Evolutionary conservation across 2,888 invertebrate species (phyloP).

Genomic region (Lithophane semibrunnea): DNA sequence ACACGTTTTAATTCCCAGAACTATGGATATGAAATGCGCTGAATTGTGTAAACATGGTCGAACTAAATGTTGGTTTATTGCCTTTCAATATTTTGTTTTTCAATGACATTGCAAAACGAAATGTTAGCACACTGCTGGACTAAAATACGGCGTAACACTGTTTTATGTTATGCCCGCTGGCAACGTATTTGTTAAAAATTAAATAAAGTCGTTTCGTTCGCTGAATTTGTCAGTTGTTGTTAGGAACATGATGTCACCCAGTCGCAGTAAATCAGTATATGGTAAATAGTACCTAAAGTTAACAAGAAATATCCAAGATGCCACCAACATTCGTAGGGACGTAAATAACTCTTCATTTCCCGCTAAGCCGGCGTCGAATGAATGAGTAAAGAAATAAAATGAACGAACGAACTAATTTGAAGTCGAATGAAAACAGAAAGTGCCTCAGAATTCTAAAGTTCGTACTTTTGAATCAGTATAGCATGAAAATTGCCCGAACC

Average conservation of each 20-base stretch:
- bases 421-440: slow-evolving; percentile 55
- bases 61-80: slow-evolving; percentile 45
- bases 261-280: slow-evolving; percentile 54
- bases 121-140: slow-evolving; percentile 20
- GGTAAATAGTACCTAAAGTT: slow-evolving; percentile 53
- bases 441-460: slow-evolving; percentile 38
- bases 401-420: slow-evolving; percentile 54
- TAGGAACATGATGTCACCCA: slow-evolving; percentile 46
- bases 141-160: slow-evolving; percentile 37
- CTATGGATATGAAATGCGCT: slow-evolving; percentile 56
- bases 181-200: slow-evolving; percentile 40
- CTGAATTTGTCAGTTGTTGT: slow-evolving; percentile 39
- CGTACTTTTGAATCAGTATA: slow-evolving; percentile 38
- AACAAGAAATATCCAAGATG: slow-evolving; percentile 51
- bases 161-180: slow-evolving; percentile 22
- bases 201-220: slow-evolving; percentile 43
- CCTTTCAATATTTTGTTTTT: slow-evolving; percentile 44
- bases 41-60: slow-evolving; percentile 42
- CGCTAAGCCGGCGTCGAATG: slow-evolving; percentile 32
- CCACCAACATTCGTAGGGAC: slow-evolving; percentile 34
- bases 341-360: slow-evolving; percentile 51
- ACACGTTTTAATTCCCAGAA: slow-evolving; percentile 45
- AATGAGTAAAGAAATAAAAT: slow-evolving; percentile 40
- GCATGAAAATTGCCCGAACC: slow-evolving; percentile 36
- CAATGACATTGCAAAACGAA: slow-evolving; percentile 28